These are phyloP conservation scores for Microcebus murinus DNA, from an alignment of 2,113 vertebrate species.

Conservation along the genomic window DNA sequence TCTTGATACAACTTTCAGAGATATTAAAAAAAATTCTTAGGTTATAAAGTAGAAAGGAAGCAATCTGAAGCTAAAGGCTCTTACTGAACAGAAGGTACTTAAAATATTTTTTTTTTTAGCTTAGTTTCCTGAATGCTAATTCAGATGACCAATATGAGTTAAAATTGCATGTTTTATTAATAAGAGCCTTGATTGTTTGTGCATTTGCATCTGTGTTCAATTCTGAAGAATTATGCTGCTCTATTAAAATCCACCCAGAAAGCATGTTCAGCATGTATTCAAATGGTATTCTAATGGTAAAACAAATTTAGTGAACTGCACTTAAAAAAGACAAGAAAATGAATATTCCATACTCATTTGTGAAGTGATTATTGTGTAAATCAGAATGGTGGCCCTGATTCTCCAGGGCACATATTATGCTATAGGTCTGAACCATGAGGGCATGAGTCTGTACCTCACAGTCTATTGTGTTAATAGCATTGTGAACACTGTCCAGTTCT, in stretches of 20 bases:
- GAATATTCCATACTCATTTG: background rate
- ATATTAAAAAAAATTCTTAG: slow-evolving; percentile 9
- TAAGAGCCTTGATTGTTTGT: background rate
- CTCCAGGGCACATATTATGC: background rate
- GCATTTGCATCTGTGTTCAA: slow-evolving; percentile 31
- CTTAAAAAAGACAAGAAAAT: background rate
- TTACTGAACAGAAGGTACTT: background rate
- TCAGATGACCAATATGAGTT: background rate
- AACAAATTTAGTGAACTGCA: background rate
- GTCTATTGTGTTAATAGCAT: fast-evolving
- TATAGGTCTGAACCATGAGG: background rate
- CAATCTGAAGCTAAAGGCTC: background rate
- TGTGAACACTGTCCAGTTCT: background rate
- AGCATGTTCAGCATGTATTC: background rate
- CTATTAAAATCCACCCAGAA: background rate
- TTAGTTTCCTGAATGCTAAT: slow-evolving; percentile 26
- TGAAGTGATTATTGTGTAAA: background rate
- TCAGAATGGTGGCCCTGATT: background rate
- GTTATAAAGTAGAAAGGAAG: background rate
- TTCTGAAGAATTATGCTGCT: slow-evolving; percentile 15
- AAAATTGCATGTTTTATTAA: slow-evolving; percentile 28
- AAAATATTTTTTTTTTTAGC: background rate
- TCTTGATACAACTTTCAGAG: background rate
- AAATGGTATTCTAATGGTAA: background rate
- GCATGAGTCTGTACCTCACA: fast-evolving